Percentiles rank a stretch among this genome's conserved stretches.
phyloP scores from a whole-genome alignment of 1,140 invertebrate species.

The Eumaeus atala region DNA sequence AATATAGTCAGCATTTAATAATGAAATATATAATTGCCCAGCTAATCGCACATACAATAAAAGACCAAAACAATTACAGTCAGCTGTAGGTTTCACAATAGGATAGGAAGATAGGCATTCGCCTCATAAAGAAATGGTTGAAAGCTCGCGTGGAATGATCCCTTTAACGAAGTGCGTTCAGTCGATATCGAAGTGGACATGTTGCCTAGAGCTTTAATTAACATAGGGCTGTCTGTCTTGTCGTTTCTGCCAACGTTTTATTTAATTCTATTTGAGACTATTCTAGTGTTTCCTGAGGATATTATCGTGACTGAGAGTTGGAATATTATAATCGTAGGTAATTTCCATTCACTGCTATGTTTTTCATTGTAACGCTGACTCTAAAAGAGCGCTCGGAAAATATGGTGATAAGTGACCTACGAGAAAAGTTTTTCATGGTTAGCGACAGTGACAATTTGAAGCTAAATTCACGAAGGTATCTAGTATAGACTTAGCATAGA shows the following conservation, averaged over 20 bases:
- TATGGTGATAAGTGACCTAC: too few species aligned
- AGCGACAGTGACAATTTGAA: too few species aligned
- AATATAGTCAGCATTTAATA: too few species aligned
- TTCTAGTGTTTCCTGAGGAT: neutral
- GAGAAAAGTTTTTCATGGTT: too few species aligned
- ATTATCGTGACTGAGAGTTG: too few species aligned
- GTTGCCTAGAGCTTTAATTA: conserved; percentile 40
- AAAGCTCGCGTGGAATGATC: conserved; percentile 44
- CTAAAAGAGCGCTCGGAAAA: too few species aligned
- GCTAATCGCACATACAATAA: neutral
- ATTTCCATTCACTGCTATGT: too few species aligned
- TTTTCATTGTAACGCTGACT: too few species aligned
- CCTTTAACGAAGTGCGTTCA: conserved; percentile 47
- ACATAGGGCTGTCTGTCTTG: conserved; percentile 23
- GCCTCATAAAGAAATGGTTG: conserved; percentile 40
- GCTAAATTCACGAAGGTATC: too few species aligned
- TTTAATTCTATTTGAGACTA: conserved; percentile 1
- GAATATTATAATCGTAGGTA: too few species aligned
- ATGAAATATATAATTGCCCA: too few species aligned
- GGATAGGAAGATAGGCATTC: conserved; percentile 38
- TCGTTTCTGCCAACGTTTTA: conserved; percentile 4
- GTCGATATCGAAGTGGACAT: conserved; percentile 32
- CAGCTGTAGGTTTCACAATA: conserved; percentile 31
- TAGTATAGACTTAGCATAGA: too few species aligned
- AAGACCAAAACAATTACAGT: conserved; percentile 2